Evolutionary conservation across 2,888 invertebrate species (phyloP), one percentile per base, ranked within the genome.

Genomic region (Cephus rjabovi): DNA sequence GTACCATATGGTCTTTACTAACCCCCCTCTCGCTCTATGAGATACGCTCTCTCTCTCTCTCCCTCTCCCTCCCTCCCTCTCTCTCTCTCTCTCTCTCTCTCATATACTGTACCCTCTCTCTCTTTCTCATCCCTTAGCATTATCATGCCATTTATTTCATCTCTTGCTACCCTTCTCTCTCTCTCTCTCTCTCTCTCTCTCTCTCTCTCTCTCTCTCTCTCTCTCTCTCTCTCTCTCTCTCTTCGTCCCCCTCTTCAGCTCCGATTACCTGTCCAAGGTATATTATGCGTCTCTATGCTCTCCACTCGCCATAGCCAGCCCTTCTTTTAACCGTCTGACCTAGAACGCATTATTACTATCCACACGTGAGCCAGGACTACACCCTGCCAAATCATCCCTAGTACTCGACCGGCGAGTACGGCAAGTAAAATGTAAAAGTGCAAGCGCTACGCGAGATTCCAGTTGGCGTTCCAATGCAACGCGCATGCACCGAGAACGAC

Each of bases 401-500:
- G 56, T 9, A 15, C 56, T 56, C 23, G 56, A 23, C 9, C 56
- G 9, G 56, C 56, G 23, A 56, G 56, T 56, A 9, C 2, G 40
- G 23, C 40, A 56, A 56, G 23, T 56, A 56, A 56, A 56, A 56
- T 56, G 23, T 56, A 56, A 56, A 56, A 56, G 56, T 56, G 56
- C 71, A 71, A 31, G 12, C 12, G 71, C 31, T 31, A 71, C 71
- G 31, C 15, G 11, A 31, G 71, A 71, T 15, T 31, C 71, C 71
- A 31, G 71, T 56, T 56, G 56, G 56, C 56, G 56, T 56, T 6
- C 23, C 56, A 15, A 6, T 56, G 71, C 71, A 31, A 79, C 82
- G 88, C 88, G 88, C 88, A 88, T 88, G 88, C 88, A 88, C 81
- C 81, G 81, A 84, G 83, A 82, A 83, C 81, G 79, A 79, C 80